These are phyloP conservation scores for Tetranychus truncatus DNA, from an alignment of 2,888 invertebrate species.

Conservation along the genomic window DNA sequence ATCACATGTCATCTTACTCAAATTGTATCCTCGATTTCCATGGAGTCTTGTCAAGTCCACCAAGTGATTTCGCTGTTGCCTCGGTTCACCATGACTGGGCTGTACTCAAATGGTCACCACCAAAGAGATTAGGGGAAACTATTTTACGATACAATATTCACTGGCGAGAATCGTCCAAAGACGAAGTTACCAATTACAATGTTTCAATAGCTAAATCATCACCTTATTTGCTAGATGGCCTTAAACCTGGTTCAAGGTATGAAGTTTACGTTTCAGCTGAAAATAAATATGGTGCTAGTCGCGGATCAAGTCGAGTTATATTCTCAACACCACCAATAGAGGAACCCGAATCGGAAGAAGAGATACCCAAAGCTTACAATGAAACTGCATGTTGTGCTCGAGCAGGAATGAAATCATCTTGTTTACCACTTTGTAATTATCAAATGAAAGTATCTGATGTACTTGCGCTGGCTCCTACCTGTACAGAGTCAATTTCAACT, in stretches of 20 bases:
- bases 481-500: conserved; percentile 58
- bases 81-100: conserved; percentile 57
- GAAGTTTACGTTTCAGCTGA: conserved; percentile 49
- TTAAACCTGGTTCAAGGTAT: conserved; percentile 46
- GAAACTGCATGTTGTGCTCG: conserved; percentile 57
- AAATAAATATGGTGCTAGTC: conserved; percentile 58
- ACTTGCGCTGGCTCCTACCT: conserved; percentile 49
- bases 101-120: conserved; percentile 56
- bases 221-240: conserved; percentile 45
- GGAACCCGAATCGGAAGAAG: conserved; percentile 41
- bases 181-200: conserved; percentile 10
- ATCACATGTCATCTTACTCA: conserved; percentile 59
- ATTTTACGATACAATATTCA: conserved; percentile 15
- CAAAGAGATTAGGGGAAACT: conserved; percentile 30
- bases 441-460: conserved; percentile 63
- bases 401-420: conserved; percentile 42
- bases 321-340: conserved; percentile 34
- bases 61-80: conserved; percentile 45
- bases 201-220: background rate
- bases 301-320: conserved; percentile 52
- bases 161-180: conserved; percentile 16
- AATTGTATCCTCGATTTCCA: conserved; percentile 67
- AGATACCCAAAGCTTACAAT: conserved; percentile 47
- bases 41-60: conserved; percentile 57
- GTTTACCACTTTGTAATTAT: conserved; percentile 56